Evolutionary conservation across 2,888 invertebrate genomes (phyloP).

Genomic region (Pterobdella sp.): DNA sequence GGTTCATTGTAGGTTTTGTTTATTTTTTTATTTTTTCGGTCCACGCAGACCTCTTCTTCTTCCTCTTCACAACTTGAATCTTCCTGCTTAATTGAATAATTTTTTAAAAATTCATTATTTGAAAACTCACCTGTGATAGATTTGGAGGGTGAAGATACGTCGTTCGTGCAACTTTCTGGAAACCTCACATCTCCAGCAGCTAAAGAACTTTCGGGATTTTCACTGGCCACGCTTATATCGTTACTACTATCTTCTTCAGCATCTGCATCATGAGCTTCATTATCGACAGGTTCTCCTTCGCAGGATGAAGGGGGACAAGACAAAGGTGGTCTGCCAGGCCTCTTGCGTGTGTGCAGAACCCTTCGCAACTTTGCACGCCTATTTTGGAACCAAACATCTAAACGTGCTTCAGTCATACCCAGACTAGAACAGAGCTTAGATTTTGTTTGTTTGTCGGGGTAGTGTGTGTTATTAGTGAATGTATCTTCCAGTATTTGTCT

Average conservation of each 20-base stretch:
- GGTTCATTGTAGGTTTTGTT: neutral
- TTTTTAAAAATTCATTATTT: neutral
- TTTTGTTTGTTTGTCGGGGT: constrained; percentile 7
- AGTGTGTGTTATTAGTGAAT: neutral
- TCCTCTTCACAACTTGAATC: neutral
- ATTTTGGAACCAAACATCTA: constrained; percentile 97
- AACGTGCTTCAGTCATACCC: constrained; percentile 29
- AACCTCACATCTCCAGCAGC: neutral
- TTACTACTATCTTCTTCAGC: neutral
- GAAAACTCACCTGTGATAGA: constrained; percentile 1
- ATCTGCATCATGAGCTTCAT: neutral
- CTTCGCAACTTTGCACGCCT: constrained; percentile 93
- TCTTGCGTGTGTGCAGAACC: constrained; percentile 67
- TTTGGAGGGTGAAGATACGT: neutral
- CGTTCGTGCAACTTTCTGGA: neutral
- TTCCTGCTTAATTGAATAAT: neutral
- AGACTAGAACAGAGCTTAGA: neutral
- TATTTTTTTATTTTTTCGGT: neutral
- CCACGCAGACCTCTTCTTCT: neutral
- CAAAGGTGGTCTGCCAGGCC: constrained; percentile 29
- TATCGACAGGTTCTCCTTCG: constrained; percentile 25
- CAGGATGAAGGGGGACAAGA: constrained; percentile 24
- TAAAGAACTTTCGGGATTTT: neutral
- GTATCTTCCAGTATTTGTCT: neutral
- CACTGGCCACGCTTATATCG: neutral